Percentiles rank a stretch among this genome's conserved stretches.
Evolutionary conservation across 1,140 invertebrate genomes (phyloP).

Genomic region (Cepaea nemoralis): DNA sequence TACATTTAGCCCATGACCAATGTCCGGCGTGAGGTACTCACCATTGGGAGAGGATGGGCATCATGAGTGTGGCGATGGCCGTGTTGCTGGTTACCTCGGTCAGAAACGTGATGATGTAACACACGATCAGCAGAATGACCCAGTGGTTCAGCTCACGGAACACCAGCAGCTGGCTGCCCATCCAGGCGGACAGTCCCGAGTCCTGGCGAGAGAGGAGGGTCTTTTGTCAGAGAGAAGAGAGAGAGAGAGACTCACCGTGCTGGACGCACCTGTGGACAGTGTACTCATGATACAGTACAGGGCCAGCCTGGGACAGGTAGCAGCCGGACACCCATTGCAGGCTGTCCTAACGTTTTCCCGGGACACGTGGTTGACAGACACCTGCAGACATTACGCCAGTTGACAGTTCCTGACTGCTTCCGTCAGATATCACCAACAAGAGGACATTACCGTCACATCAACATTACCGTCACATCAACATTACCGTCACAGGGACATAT

Average conservation of each 20-base stretch:
- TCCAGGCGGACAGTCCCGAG: constrained; percentile 63
- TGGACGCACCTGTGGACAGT: too few species aligned
- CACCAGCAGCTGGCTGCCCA: constrained; percentile 59
- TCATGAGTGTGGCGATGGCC: constrained; percentile 73
- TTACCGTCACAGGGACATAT: too few species aligned
- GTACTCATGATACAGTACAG: too few species aligned
- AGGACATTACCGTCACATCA: too few species aligned
- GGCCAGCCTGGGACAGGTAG: too few species aligned
- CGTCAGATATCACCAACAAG: too few species aligned
- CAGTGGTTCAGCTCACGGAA: constrained; percentile 55
- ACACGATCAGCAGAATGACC: constrained; percentile 65
- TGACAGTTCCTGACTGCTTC: too few species aligned
- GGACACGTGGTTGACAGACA: too few species aligned
- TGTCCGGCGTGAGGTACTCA: constrained; percentile 76
- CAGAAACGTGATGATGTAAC: constrained; percentile 66
- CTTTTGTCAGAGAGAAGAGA: too few species aligned
- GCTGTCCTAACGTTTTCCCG: background rate
- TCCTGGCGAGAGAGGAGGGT: constrained; percentile 46
- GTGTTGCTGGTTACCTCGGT: constrained; percentile 74
- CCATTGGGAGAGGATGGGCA: constrained; percentile 73
- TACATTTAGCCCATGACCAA: constrained; percentile 76
- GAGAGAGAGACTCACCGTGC: too few species aligned
- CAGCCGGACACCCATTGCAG: constrained; percentile 31
- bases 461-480: too few species aligned
- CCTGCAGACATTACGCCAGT: too few species aligned